Percentiles rank a stretch among this genome's conserved stretches.
Evolutionary conservation across 2,797 vertebrate genomes (phyloP).

Genomic region (Eulemur rubriventer): DNA sequence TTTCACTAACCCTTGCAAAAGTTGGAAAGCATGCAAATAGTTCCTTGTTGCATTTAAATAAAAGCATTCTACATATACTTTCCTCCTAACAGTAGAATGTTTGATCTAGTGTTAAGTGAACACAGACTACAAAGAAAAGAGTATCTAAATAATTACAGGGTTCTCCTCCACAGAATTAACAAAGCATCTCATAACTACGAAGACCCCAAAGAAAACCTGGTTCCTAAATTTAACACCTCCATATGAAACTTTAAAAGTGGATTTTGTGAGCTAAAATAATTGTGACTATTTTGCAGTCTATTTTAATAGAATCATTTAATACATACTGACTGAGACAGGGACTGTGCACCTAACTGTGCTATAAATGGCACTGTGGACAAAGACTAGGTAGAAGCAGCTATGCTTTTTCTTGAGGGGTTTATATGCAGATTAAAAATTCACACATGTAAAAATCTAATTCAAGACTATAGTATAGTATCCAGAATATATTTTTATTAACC

Average conservation of each 20-base stretch:
- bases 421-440: not conserved
- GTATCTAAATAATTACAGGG: not conserved
- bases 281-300: not conserved
- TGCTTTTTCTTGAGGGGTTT: not conserved
- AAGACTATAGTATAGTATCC: not conserved
- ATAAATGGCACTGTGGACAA: not conserved
- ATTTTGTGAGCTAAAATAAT: not conserved
- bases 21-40: constrained; percentile 15
- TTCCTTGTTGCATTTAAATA: constrained; percentile 27
- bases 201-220: constrained; percentile 3
- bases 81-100: not conserved
- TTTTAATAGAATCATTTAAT: constrained; percentile 1
- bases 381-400: not conserved
- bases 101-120: not conserved
- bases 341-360: not conserved
- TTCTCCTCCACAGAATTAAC: constrained; percentile 10
- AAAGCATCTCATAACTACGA: not conserved
- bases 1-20: constrained; percentile 14
- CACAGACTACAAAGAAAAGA: not conserved
- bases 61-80: not conserved
- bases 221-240: not conserved
- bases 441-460: not conserved
- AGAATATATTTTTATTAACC: not conserved
- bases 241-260: not conserved
- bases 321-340: not conserved